Evolutionary conservation across 1,140 invertebrate genomes (phyloP), one percentile per base, ranked within the genome.

Genomic region (Zaprionus nigranus): DNA sequence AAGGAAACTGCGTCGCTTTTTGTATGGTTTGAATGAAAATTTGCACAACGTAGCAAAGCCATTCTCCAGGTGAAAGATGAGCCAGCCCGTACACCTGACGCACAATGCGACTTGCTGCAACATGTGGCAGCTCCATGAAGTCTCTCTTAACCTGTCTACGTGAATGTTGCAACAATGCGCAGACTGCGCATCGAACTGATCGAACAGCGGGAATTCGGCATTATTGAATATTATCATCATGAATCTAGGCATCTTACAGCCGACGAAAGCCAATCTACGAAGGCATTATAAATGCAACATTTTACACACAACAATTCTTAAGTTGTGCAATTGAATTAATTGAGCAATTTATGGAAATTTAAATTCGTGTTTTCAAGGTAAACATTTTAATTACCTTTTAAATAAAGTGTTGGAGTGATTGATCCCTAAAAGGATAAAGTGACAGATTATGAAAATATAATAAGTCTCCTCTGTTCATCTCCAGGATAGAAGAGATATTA

Each of bases 1-100:
- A 64, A 60, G 24, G 36, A 26, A 60, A 40, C 68, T 51, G 49
- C 59, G 43, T 40, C 53, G 67, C 61, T 15, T 60, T 68, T 62
- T 75, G 80, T 75, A 80, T 46, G 80, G 69, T 68, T 61, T 71
- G 38, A 75, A 69, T 79, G 67, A 77, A 72, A 79, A 82, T 77
- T 76, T 80, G 61, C 71, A 79, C 57, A 86, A 79, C 24, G 64
- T 67, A 75, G 65, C 66, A 73, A 7, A 17, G n/a, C 34, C 83
- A 70, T 77, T 86, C 78, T 70, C 79, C 79, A 82, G 80, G 82
- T 86, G 83, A 87, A 87, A 86, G 82, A 86, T 71, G 84, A 79
- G 43, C 49, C 30, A 51, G 17, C n/a, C 40, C 67, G 38, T 22
- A 54, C 72, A 69, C 65, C 64, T 85, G 82, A 85, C 83, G 82